phyloP scores from a whole-genome alignment of 2,113 vertebrate genomes.

The Psophia crepitans region DNA sequence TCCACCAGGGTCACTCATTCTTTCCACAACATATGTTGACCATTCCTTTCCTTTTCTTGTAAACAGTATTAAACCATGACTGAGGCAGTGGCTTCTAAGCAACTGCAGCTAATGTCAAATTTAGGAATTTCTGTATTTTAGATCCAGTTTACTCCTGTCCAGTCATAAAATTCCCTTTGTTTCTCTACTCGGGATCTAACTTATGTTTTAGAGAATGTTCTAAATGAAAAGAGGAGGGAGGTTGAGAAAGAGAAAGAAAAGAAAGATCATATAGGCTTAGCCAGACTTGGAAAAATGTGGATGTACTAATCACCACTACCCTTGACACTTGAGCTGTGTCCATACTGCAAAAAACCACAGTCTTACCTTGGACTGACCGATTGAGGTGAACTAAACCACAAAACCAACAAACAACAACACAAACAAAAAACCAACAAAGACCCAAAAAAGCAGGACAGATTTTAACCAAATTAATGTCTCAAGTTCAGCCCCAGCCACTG shows the following conservation, averaged over 20 bases:
- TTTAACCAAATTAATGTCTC: not conserved
- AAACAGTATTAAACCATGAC: constrained; percentile 16
- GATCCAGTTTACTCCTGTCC: not conserved
- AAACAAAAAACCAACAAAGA: not conserved
- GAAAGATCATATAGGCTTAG: not conserved
- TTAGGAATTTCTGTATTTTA: not conserved
- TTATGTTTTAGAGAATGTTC: not conserved
- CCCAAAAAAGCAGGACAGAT: not conserved
- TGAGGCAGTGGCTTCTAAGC: not conserved
- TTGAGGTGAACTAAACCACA: not conserved
- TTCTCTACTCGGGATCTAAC: not conserved
- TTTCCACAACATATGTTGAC: constrained; percentile 50
- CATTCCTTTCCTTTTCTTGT: constrained; percentile 43
- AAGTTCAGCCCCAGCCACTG: not conserved
- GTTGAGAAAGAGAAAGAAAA: not conserved
- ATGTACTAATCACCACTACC: not conserved
- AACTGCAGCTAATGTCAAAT: not conserved
- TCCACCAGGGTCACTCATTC: constrained; percentile 28
- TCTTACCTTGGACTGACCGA: not conserved
- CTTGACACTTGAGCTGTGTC: not conserved
- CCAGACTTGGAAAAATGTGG: not conserved
- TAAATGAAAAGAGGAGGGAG: not conserved
- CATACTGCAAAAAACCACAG: not conserved
- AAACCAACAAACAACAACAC: not conserved
- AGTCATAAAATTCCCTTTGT: not conserved